Evolutionary conservation across 2,113 vertebrate species (phyloP), one percentile per base, ranked within the genome.

Genomic region (Pluvialis apricaria): DNA sequence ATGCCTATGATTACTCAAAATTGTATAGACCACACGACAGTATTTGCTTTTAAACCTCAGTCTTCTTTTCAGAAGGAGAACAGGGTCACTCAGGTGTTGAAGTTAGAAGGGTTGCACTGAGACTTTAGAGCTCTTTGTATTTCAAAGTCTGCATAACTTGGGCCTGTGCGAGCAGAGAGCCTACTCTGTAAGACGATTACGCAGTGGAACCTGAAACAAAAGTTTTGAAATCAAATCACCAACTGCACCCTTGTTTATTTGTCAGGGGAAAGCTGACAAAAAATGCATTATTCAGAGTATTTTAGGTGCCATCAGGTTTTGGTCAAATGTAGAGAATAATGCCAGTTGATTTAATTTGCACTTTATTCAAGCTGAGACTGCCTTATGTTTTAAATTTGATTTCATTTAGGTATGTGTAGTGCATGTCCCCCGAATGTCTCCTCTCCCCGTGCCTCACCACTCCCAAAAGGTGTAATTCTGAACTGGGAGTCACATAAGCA

Each of bases 391-490:
- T 86, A 90, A 76, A 80, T 88, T 90, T 81, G 6, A 38, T 78
- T 90, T 79, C 34, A 38, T 92, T 90, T 83, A 68, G 16, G 38
- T 44, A 31, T n/a, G 19, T 22, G 7, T 28, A 40, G 32, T 51
- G 55, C 31, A 38, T 0, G 0, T 36, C 21, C 18, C 34, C 31
- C 45, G 44, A 5, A 32, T 1, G 3, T 18, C 16, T 60, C 26
- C 31, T 70, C 5, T 88, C 6, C 22, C 31, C 19, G 14, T 76
- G 34, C 47, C 55, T 88, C 72, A 28, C 32, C 78, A 9, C 15
- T 47, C 65, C 52, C 78, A 57, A 71, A 83, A 3, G 11, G 42
- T 32, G 8, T 60, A 82, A 82, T 70, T 62, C 38, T 64, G 71
- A 90, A 24, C 40, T 38, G 22, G n/a, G 69, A 92, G 57, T 58